A percentile compares a stretch with the other conserved stretches of the same genome.
These are phyloP conservation scores for Lophotriccus pileatus DNA, from an alignment of 2,797 vertebrate species.

Conservation along the genomic window DNA sequence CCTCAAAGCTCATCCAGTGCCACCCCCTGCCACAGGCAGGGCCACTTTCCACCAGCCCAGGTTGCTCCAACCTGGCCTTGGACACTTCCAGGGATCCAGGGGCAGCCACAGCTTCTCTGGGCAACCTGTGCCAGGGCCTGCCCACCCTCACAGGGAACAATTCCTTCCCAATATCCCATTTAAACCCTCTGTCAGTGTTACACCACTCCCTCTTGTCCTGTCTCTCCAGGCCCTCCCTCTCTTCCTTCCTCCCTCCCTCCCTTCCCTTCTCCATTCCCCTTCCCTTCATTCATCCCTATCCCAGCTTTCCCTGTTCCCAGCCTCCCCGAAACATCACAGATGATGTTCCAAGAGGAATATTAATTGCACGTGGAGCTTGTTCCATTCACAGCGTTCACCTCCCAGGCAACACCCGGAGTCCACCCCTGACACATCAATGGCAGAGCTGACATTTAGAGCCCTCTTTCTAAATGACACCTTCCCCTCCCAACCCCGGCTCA, in stretches of 20 bases:
- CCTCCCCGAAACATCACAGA: neutral
- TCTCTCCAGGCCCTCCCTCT: neutral
- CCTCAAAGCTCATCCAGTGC: neutral
- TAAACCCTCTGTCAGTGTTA: neutral
- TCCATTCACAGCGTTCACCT: neutral
- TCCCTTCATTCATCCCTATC: neutral
- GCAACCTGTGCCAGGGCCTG: no score
- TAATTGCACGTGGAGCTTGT: neutral
- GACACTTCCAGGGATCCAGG: neutral
- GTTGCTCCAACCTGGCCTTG: neutral
- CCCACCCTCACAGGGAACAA: neutral
- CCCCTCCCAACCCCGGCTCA: neutral
- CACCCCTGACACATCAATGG: constrained; percentile 11
- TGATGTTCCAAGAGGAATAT: neutral
- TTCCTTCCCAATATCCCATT: neutral
- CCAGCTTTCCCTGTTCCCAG: neutral
- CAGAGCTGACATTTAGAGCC: constrained; percentile 10
- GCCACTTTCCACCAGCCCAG: neutral
- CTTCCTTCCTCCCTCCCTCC: neutral
- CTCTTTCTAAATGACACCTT: neutral
- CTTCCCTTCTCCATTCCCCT: neutral
- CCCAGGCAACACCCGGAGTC: neutral
- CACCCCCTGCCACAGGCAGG: neutral
- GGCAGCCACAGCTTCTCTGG: neutral
- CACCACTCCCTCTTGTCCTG: neutral